Percentiles rank a stretch among this genome's conserved stretches.
Evolutionary conservation across 2,888 invertebrate genomes (phyloP).

Genomic region (Lissonota sp.): DNA sequence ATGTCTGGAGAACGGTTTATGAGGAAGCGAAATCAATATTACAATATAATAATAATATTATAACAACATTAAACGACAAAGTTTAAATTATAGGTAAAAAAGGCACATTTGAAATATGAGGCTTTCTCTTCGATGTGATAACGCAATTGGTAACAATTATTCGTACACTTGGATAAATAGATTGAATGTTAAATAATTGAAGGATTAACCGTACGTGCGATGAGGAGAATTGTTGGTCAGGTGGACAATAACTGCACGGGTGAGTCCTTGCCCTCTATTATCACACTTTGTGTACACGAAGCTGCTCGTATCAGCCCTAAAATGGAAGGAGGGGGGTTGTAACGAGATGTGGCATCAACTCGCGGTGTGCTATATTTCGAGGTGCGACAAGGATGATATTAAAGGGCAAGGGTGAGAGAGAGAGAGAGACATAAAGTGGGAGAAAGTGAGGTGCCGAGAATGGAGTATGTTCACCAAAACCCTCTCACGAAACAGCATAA

Average conservation of each 20-base stretch:
- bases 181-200: no score
- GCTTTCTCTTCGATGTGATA: no score
- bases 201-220: no score
- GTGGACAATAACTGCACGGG: neutral
- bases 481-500: slow-evolving; percentile 61
- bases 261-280: slow-evolving; percentile 3
- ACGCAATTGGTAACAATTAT: no score
- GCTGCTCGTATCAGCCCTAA: slow-evolving; percentile 21
- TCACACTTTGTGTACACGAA: slow-evolving; percentile 16
- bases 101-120: no score
- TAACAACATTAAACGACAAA: no score
- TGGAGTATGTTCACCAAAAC: slow-evolving; percentile 46
- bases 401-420: slow-evolving; percentile 22
- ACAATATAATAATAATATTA: no score
- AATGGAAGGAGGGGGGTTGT: slow-evolving; percentile 31
- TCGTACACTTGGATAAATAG: no score
- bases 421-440: slow-evolving; percentile 4
- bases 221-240: neutral
- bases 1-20: no score
- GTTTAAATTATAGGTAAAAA: no score
- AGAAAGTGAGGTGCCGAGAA: slow-evolving; percentile 23
- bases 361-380: slow-evolving; percentile 44
- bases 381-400: neutral
- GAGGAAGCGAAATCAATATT: no score
- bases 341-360: slow-evolving; percentile 33